These are phyloP conservation scores for Cynodonichthys magdalenae DNA, from an alignment of 2,797 vertebrate species.

Conservation along the genomic window DNA sequence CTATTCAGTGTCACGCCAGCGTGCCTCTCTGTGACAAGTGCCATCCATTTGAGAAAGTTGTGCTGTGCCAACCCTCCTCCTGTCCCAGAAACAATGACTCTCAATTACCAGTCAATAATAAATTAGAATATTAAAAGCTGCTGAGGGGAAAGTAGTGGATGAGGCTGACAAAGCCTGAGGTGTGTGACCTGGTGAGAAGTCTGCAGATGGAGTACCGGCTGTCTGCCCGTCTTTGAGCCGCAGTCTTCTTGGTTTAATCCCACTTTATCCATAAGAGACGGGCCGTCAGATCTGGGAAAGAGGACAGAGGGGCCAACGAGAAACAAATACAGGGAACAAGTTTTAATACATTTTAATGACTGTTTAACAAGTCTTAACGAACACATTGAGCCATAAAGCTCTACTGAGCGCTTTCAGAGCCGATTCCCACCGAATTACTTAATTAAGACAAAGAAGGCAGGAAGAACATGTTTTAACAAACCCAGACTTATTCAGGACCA, in stretches of 20 bases:
- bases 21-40: slow-evolving; percentile 62
- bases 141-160: slow-evolving; percentile 35
- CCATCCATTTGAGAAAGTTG: slow-evolving; percentile 65
- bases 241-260: slow-evolving; percentile 77
- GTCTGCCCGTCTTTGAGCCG: slow-evolving; percentile 46
- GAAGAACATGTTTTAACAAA: slow-evolving; percentile 51
- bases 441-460: slow-evolving; percentile 52
- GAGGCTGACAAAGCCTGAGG: slow-evolving; percentile 57
- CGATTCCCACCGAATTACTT: slow-evolving; percentile 63
- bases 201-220: slow-evolving; percentile 71
- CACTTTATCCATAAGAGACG: slow-evolving; percentile 91
- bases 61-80: slow-evolving; percentile 47
- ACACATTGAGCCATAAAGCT: slow-evolving; percentile 20
- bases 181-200: slow-evolving; percentile 76
- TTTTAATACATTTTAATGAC: slow-evolving; percentile 78
- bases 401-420: slow-evolving; percentile 40
- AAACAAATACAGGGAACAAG: slow-evolving; percentile 70
- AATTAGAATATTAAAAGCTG: slow-evolving; percentile 82
- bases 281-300: slow-evolving; percentile 85
- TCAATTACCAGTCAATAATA: slow-evolving; percentile 71
- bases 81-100: slow-evolving; percentile 63
- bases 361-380: slow-evolving; percentile 65
- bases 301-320: slow-evolving; percentile 26
- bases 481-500: slow-evolving; percentile 51
- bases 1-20: slow-evolving; percentile 64